phyloP scores from a whole-genome alignment of 2,888 invertebrate genomes.

The Caenorhabditis auriculariae region DNA sequence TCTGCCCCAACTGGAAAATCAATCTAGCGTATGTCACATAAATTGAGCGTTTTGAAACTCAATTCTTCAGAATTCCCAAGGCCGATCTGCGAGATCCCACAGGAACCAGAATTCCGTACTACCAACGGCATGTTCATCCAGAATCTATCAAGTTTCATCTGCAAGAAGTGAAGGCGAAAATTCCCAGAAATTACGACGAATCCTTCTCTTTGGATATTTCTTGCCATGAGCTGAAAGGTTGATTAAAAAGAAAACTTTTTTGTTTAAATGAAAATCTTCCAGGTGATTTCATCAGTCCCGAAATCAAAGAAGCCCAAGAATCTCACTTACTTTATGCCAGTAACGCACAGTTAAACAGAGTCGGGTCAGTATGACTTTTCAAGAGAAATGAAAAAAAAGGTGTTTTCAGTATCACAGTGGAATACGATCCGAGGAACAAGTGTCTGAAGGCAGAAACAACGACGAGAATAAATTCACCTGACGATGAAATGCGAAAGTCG shows the following conservation, averaged over 20 bases:
- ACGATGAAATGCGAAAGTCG: constrained; percentile 21
- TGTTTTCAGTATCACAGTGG: constrained; percentile 2
- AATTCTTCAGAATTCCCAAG: constrained; percentile 34
- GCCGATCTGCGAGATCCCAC: constrained; percentile 42
- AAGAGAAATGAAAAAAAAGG: neutral
- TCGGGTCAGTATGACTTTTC: no score
- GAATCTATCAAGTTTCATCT: constrained; percentile 45
- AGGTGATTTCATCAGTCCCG: no score
- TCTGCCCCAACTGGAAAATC: constrained; percentile 27
- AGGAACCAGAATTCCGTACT: constrained; percentile 26
- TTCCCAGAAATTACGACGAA: constrained; percentile 23
- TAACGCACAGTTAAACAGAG: no score
- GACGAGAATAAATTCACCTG: no score
- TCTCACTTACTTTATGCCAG: no score
- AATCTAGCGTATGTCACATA: constrained; percentile 27
- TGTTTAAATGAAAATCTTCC: no score
- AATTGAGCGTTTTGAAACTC: neutral
- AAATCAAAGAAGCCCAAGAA: no score
- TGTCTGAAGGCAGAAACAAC: constrained; percentile 7
- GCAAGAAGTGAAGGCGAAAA: constrained; percentile 29
- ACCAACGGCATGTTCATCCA: constrained; percentile 44
- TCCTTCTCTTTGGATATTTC: neutral
- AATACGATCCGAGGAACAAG: constrained; percentile 11
- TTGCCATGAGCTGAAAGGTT: no score
- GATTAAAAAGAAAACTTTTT: no score